Base-by-base conservation (phyloP, 2,888 invertebrate genomes). In the Oxycera nigricornis region DNA sequence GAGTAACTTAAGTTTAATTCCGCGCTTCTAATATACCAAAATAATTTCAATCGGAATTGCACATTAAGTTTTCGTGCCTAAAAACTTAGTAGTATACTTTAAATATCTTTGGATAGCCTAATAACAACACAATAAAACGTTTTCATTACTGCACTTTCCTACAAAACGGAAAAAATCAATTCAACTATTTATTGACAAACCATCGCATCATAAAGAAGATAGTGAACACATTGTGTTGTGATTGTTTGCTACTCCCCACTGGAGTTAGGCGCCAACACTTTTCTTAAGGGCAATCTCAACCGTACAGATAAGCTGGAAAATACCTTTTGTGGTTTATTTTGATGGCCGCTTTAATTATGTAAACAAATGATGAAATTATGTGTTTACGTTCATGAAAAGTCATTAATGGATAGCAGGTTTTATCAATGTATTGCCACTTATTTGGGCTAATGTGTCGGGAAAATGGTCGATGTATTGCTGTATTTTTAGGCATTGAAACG, bases 201-300 rank as follows among this genome's bases (percentile, higher is more conserved):
- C 52, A 28, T 68, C 28, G 52, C n/a, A 67, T 41, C 28, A 67
- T 67, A 41, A 52, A 55, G 14, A 30, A 52, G 70, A 55, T 70
- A 70, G 22, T 55, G 20, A 65, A 41, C 46, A 46, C 52, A 52
- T 52, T 70, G 52, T 50, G 22, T 55, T 28, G 22, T 55, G 31
- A 55, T 55, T 70, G 70, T 70, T 70, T 70, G 35, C 28, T 55
- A 31, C 52, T 52, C 70, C 11, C 70, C 52, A 52, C 52, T 70
- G 70, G 70, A 52, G 70, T n/a, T 52, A 70, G 70, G 70, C 70
- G 70, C 70, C 70, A 52, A 55, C 31, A 22, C 22, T 30, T 70
- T 70, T 70, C 17, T 20, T 9, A 46, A 35, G n/a, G n/a, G 39
- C 50, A 50, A 50, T 50, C 50, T 35, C 6, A 11, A 35, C 35